Conservation (phyloP, 2,797 vertebrate genomes). For the Poliocrania exsul region DNA sequence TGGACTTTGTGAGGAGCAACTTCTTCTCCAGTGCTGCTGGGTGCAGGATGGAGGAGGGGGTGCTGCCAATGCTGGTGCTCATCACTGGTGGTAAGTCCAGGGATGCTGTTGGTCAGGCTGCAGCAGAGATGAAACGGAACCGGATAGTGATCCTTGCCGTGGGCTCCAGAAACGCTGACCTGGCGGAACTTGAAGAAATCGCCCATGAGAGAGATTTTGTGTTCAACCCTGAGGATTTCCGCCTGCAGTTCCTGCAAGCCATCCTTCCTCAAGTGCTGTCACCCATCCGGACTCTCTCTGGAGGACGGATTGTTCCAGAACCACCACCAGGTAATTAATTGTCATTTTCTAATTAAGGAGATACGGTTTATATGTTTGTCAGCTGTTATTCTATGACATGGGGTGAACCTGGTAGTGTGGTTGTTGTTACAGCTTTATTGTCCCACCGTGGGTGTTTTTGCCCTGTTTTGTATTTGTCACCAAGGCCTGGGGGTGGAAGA, state of each 20-base stretch:
- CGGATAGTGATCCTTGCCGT: conserved; percentile 84
- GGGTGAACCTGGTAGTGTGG: neutral
- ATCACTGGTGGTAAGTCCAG: conserved; percentile 87
- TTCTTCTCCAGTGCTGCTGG: conserved; percentile 84
- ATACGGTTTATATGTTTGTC: neutral
- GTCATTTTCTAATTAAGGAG: neutral
- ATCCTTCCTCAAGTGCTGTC: conserved; percentile 75
- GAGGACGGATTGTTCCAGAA: conserved; percentile 69
- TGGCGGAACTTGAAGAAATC: conserved; percentile 82
- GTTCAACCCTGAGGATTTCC: conserved; percentile 76
- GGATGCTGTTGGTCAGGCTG: conserved; percentile 81
- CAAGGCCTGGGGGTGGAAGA: neutral
- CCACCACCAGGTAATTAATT: conserved; percentile 79
- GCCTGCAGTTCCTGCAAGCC: conserved; percentile 42
- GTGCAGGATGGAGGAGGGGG: conserved; percentile 80
- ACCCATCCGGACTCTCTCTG: conserved; percentile 85
- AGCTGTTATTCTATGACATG: neutral
- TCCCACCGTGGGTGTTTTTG: neutral
- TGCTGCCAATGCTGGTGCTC: conserved; percentile 89
- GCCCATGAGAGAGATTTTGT: conserved; percentile 79
- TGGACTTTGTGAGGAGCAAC: conserved; percentile 84
- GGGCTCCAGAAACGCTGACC: conserved; percentile 79
- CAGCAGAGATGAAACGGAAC: conserved; percentile 77
- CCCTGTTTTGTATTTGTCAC: neutral
- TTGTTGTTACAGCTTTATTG: neutral